Evolutionary conservation across 1,140 invertebrate species (phyloP).

Genomic region (Delia radicum): DNA sequence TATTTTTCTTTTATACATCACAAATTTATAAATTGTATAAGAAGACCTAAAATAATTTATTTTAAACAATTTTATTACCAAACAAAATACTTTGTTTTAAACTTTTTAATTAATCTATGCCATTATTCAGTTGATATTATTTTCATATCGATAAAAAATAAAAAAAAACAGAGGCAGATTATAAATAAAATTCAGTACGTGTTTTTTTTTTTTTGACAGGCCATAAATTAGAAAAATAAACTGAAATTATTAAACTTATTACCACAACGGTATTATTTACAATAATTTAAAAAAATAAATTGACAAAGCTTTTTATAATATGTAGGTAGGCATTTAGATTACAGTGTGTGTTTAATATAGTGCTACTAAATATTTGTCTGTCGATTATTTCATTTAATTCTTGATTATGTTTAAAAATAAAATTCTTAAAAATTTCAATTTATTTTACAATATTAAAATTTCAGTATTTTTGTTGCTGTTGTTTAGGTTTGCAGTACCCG

Average conservation of each 20-base stretch:
- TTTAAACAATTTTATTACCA: not conserved
- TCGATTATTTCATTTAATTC: not conserved
- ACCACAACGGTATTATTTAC: not conserved
- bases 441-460: not conserved
- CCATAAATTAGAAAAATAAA: not conserved
- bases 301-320: not conserved
- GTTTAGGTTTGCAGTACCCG: not conserved
- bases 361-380: not conserved
- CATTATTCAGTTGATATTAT: not conserved
- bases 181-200: no score
- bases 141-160: not conserved
- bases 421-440: not conserved
- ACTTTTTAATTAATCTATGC: not conserved
- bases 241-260: not conserved
- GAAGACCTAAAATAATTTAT: not conserved
- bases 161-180: not conserved
- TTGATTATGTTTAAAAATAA: not conserved
- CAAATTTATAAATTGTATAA: not conserved
- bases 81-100: not conserved
- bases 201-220: no score
- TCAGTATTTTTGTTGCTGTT: not conserved
- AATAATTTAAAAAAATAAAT: not conserved
- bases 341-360: not conserved
- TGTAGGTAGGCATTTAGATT: not conserved
- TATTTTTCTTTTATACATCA: not conserved